Conservation (phyloP, 2,113 vertebrate genomes). For the Pao palembangensis region DNA sequence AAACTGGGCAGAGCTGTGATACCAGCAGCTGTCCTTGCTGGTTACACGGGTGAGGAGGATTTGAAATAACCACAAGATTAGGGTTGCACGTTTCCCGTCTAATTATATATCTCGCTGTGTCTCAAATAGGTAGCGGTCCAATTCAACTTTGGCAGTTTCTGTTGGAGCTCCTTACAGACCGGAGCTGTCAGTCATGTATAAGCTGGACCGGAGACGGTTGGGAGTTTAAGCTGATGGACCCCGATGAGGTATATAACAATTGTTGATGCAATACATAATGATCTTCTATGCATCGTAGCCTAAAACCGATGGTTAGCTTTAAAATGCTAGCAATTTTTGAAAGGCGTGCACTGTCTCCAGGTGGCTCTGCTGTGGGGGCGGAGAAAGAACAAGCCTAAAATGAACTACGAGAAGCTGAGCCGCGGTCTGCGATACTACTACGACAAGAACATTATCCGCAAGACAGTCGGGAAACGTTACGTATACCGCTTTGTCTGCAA, state of each 20-base stretch:
- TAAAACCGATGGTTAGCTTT: no score
- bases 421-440: slow-evolving; percentile 74
- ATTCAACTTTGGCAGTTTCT: slow-evolving; percentile 76
- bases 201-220: slow-evolving; percentile 74
- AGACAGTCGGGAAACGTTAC: slow-evolving; percentile 70
- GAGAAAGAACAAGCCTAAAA: slow-evolving; percentile 73
- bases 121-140: slow-evolving; percentile 63
- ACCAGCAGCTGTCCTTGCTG: slow-evolving; percentile 63
- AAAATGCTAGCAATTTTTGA: neutral
- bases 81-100: neutral
- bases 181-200: slow-evolving; percentile 67
- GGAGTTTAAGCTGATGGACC: slow-evolving; percentile 74
- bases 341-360: slow-evolving; percentile 24
- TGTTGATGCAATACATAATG: no score
- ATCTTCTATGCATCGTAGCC: no score
- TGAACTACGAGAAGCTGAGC: slow-evolving; percentile 74
- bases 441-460: slow-evolving; percentile 76
- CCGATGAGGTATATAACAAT: slow-evolving; percentile 58
- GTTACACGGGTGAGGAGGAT: slow-evolving; percentile 63
- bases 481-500: slow-evolving; percentile 72
- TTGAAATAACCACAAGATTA: neutral
- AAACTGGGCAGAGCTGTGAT: slow-evolving; percentile 52
- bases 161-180: slow-evolving; percentile 72
- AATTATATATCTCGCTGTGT: neutral
- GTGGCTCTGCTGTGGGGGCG: slow-evolving; percentile 70